phyloP scores from a whole-genome alignment of 2,113 vertebrate genomes.

The pig (Sus scrofa) region DNA sequence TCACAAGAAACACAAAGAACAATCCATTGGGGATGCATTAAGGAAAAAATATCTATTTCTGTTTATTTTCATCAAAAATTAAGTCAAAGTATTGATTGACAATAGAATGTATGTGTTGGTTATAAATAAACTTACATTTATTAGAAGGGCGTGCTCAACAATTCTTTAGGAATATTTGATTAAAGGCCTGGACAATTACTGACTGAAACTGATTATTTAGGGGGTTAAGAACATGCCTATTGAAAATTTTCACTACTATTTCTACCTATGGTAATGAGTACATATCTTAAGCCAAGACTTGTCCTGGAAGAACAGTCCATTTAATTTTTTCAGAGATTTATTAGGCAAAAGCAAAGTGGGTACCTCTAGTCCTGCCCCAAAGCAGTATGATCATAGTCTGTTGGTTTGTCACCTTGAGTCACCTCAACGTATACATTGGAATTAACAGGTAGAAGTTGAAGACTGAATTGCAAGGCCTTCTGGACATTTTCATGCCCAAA shows the following conservation, averaged over 20 bases:
- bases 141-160: neutral
- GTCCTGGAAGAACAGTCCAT: neutral
- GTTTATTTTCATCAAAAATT: slow-evolving; percentile 18
- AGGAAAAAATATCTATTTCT: neutral
- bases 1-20: neutral
- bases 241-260: neutral
- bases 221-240: neutral
- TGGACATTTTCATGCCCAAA: neutral
- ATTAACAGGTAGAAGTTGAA: neutral
- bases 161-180: neutral
- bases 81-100: neutral
- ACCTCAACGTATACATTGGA: neutral
- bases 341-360: neutral
- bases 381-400: neutral
- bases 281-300: neutral
- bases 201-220: neutral
- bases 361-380: neutral
- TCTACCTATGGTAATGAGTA: neutral
- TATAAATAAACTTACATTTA: neutral
- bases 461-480: neutral
- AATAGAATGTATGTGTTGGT: neutral
- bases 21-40: neutral
- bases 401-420: neutral
- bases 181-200: neutral
- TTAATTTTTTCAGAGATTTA: neutral